Evolutionary conservation across 2,797 vertebrate species (phyloP).

Genomic region (Macroramphosus scolopax): DNA sequence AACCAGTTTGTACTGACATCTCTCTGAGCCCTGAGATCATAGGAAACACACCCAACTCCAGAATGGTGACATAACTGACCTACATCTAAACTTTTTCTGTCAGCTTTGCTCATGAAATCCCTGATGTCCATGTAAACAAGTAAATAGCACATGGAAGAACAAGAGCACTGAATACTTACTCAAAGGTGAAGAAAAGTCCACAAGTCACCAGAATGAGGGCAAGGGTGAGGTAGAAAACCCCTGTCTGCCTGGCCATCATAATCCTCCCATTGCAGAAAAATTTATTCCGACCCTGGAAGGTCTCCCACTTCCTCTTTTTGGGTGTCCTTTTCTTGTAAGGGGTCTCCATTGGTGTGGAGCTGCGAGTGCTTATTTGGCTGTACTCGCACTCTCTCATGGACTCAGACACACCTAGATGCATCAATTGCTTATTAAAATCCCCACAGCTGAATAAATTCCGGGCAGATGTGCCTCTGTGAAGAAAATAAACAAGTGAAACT

Average conservation of each 20-base stretch:
- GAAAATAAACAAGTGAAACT: conserved; percentile 17
- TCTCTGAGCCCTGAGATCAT: conserved; percentile 25
- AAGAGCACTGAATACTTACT: conserved; percentile 83
- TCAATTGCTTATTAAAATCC: conserved; percentile 68
- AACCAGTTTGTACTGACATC: conserved; percentile 29
- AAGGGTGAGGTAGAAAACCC: conserved; percentile 97
- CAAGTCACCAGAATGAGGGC: conserved; percentile 94
- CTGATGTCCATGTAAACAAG: conserved; percentile 8
- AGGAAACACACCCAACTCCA: conserved; percentile 25
- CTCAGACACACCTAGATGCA: conserved; percentile 92
- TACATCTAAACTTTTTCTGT: conserved; percentile 30
- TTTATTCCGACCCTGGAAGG: conserved; percentile 95
- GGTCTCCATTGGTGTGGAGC: conserved; percentile 97
- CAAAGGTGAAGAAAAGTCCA: conserved; percentile 97
- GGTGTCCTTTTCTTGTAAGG: conserved; percentile 88
- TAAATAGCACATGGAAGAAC: conserved; percentile 6
- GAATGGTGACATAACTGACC: conserved; percentile 44
- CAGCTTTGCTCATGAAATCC: conserved; percentile 34
- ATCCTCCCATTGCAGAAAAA: conserved; percentile 97
- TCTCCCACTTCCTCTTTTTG: conserved; percentile 93
- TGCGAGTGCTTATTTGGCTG: conserved; percentile 95
- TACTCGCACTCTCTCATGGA: conserved; percentile 97
- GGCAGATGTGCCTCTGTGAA: conserved; percentile 55
- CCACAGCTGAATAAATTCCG: conserved; percentile 54
- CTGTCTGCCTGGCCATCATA: conserved; percentile 98